Evolutionary conservation across 2,797 vertebrate genomes (phyloP), one percentile per base, ranked within the genome.

Genomic region (Atherinosoma microstoma): DNA sequence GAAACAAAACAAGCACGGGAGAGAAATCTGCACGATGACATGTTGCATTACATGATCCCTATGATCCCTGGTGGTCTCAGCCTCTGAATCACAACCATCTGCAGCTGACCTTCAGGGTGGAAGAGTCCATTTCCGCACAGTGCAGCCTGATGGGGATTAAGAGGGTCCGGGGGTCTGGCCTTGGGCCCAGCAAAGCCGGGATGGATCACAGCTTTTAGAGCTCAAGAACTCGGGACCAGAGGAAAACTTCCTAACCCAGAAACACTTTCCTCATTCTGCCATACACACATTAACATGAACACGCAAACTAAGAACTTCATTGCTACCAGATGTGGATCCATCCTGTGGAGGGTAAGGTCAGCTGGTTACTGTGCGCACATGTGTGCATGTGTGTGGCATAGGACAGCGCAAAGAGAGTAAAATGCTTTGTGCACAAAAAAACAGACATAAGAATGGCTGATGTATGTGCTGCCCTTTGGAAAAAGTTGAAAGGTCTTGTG

Each of bases 301-400:
- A 51, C 59, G 70, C 68, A 83, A 8, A 64, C 76, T 68, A 61
- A 73, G 69, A 65, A 62, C 78, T 81, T 91, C 76, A 93, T 94
- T 93, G 84, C 87, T 92, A 87, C 89, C 93, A 93, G 91, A 92
- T 93, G 91, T 92, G 83, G 73, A 64, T 82, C 59, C 75, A 81
- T 89, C 85, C 84, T 86, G 85, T 76, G 61, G 63, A 74, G 80
- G 68, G 72, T 76, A 80, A 80, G 84, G 80, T 82, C 65, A 58
- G 58, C 85, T 74, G 70, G 65, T 76, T 62, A 61, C 59, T 66
- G 58, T 74, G 76, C 59, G 35, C 56, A 22, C 54, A 38, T 67
- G 30, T 67, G 51, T 62, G 59, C 3, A 6, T 36, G 34, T 53
- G 58, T 78, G 30, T 32, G 64, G 32, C 20, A n/a, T 1, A 35